These are phyloP conservation scores for Torymus tubicola DNA, from an alignment of 2,888 invertebrate species.

Conservation along the genomic window DNA sequence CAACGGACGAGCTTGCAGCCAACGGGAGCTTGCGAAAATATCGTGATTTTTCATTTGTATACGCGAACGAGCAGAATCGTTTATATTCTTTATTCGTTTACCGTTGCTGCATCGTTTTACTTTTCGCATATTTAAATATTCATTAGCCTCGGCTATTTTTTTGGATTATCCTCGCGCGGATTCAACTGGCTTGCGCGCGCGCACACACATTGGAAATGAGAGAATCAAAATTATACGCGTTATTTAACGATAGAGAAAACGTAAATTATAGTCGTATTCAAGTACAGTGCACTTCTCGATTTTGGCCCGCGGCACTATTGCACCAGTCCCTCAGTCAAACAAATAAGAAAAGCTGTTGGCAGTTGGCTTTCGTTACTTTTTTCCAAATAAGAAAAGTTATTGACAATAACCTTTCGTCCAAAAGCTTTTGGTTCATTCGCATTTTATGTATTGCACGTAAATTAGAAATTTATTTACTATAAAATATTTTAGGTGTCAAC, in stretches of 20 bases:
- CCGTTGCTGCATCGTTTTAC: constrained; percentile 17
- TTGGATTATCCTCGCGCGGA: constrained; percentile 10
- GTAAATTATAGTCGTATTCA: constrained; percentile 26
- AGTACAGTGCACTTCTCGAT: constrained; percentile 31
- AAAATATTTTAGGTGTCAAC: neutral
- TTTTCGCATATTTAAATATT: constrained; percentile 36
- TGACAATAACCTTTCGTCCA: neutral
- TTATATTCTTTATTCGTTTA: constrained; percentile 42
- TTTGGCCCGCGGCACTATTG: constrained; percentile 59
- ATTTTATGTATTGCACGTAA: constrained; percentile 35
- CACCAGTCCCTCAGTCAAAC: constrained; percentile 60
- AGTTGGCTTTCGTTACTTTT: constrained; percentile 35
- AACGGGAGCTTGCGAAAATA: constrained; percentile 62
- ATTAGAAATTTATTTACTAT: constrained; percentile 13
- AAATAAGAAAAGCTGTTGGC: constrained; percentile 37
- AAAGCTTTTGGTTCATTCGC: neutral
- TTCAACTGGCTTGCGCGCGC: constrained; percentile 24
- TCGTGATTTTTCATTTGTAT: constrained; percentile 40
- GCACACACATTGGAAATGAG: neutral
- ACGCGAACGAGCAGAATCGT: constrained; percentile 53
- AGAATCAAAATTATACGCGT: constrained; percentile 18
- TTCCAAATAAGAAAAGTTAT: constrained; percentile 6
- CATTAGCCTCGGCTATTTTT: constrained; percentile 22
- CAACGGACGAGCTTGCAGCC: constrained; percentile 45
- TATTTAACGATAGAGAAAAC: constrained; percentile 32